Base-by-base conservation (phyloP, 2,888 invertebrate species). In the Nymphalis polychloros region DNA sequence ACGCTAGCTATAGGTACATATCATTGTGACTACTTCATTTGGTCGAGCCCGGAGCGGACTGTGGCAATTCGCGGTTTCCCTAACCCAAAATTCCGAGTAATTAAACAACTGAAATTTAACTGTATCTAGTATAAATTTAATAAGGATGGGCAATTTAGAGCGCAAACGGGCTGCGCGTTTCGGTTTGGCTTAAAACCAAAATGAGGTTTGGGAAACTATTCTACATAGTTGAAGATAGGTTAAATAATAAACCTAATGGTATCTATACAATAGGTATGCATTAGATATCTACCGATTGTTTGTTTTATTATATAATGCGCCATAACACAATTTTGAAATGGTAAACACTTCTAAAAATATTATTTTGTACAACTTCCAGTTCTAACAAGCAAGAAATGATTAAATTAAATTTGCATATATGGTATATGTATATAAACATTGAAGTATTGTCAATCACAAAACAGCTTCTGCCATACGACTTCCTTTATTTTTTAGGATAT, bases 81-180 rank as follows among this genome's bases (percentile, higher is more conserved):
- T 79, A 83, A 82, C 81, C 87, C 86, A 84, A 84, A 90, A 89
- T 89, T 89, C 84, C 84, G 80, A 82, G 86, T 86, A 90, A 90
- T 92, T 91, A 90, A 91, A 90, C 90, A 86, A 87, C 87, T 89
- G 88, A 89, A 89, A 90, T 88, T 90, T 90, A 89, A 89, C 89
- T 84, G 86, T 84, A 79, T 85, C 87, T 86, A 83, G 89, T 88
- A 89, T 90, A 90, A 89, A 90, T 91, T 89, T 90, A 88, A 90
- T 89, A 90, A 89, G 86, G 86, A 90, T 89, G 86, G 90, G 81
- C 88, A 79, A 88, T 90, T 90, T 84, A 82, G 84, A 84, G 83
- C 84, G 82, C 80, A 85, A 88, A 88, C 83, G 86, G 86, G 80
- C 84, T 81, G 82, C 83, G 84, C 87, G 84, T 89, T 88, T 87